Conservation (phyloP, 2,888 invertebrate genomes). For the Parasteatoda lunata region DNA sequence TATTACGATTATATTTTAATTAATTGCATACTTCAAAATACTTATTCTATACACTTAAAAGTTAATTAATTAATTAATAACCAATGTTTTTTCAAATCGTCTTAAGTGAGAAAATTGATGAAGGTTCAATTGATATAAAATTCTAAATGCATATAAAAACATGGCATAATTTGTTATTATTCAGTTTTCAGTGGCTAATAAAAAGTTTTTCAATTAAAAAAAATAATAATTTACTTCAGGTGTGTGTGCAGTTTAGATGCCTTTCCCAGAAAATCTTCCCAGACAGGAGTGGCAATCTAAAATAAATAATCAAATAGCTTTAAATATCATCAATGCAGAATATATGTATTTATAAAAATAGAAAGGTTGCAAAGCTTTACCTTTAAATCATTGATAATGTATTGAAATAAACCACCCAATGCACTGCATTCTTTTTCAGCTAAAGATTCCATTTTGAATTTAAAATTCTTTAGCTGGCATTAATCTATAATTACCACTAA, state of each 20-base stretch:
- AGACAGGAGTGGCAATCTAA: constrained; percentile 93
- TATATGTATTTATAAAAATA: neutral
- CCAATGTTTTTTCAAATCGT: too few species aligned
- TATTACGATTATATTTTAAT: too few species aligned
- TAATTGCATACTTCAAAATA: too few species aligned
- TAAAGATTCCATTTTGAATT: constrained; percentile 53
- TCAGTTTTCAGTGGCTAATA: too few species aligned
- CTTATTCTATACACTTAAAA: too few species aligned
- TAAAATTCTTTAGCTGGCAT: neutral
- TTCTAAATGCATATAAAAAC: too few species aligned
- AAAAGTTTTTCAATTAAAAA: too few species aligned
- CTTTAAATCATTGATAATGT: constrained; percentile 97
- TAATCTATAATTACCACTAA: neutral
- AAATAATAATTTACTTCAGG: constrained; percentile 81
- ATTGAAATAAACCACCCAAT: constrained; percentile 94
- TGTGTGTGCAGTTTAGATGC: constrained; percentile 95
- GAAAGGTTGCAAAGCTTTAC: constrained; percentile 77
- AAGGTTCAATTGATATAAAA: too few species aligned
- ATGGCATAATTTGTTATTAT: too few species aligned
- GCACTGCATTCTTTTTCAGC: constrained; percentile 86
- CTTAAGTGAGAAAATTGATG: too few species aligned
- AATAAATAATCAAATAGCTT: constrained; percentile 75
- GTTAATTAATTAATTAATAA: too few species aligned
- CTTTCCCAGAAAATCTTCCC: constrained; percentile 96
- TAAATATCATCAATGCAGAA: neutral